phyloP scores from a whole-genome alignment of 1,140 invertebrate species.

The Euwallacea similis region DNA sequence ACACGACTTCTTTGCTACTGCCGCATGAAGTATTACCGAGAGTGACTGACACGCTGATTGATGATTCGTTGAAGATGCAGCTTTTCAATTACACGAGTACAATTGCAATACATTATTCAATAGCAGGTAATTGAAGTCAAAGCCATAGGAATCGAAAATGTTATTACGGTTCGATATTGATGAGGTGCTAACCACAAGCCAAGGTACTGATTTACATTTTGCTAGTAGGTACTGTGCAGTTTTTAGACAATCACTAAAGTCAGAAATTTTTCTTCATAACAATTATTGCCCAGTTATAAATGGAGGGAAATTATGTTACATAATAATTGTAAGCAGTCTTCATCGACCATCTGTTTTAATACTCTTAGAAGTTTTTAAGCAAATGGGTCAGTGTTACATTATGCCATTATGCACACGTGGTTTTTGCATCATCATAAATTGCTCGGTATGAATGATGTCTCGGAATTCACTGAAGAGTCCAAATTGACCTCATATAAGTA shows the following conservation, averaged over 20 bases:
- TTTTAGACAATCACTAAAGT: too few relatives aligned
- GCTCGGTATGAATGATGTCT: too few relatives aligned
- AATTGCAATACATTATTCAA: constrained; percentile 38
- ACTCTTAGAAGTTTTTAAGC: constrained; percentile 24
- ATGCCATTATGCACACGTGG: constrained; percentile 5
- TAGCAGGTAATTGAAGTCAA: constrained; percentile 34
- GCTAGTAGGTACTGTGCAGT: too few relatives aligned
- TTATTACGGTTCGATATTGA: not conserved
- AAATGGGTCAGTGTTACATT: constrained; percentile 23
- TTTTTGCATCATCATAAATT: constrained; percentile 19
- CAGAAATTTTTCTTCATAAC: too few relatives aligned
- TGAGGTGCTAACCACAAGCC: too few relatives aligned
- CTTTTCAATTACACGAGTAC: constrained; percentile 36
- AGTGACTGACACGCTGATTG: constrained; percentile 22
- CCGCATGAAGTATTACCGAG: constrained; percentile 3
- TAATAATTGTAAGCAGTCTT: not conserved
- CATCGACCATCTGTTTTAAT: constrained; percentile 22
- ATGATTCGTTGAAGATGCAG: constrained; percentile 31
- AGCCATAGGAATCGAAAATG: constrained; percentile 9
- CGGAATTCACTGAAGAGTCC: too few relatives aligned
- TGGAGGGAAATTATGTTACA: not conserved
- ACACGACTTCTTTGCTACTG: constrained; percentile 16
- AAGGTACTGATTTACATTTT: too few relatives aligned
- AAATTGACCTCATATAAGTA: too few relatives aligned
- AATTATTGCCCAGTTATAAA: not conserved